A percentile compares a stretch with the other conserved stretches of the same genome.
phyloP scores from a whole-genome alignment of 2,113 vertebrate species.

The Tylochromis polylepis region DNA sequence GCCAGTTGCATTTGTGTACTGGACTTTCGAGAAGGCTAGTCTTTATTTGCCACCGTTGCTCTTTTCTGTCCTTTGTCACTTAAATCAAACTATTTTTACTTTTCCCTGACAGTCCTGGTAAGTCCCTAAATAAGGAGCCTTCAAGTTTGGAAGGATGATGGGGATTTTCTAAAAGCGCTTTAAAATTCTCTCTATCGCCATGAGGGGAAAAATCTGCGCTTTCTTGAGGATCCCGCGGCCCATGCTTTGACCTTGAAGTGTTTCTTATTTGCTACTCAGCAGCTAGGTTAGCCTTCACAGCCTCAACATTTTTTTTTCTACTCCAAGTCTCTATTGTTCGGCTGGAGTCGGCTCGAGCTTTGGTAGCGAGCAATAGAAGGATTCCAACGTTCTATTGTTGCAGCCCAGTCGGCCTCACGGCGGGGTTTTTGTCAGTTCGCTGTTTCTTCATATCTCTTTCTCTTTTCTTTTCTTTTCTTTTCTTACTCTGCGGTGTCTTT shows the following conservation, averaged over 20 bases:
- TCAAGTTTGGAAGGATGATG: neutral
- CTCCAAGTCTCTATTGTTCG: slow-evolving; percentile 38
- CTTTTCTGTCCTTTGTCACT: neutral
- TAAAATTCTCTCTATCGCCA: neutral
- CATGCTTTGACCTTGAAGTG: slow-evolving; percentile 72
- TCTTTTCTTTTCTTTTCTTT: neutral
- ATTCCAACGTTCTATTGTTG: slow-evolving; percentile 32
- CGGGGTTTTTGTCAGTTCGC: slow-evolving; percentile 12
- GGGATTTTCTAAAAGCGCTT: neutral
- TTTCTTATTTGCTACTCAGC: slow-evolving; percentile 8
- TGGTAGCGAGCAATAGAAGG: slow-evolving; percentile 4
- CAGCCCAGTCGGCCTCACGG: slow-evolving; percentile 29
- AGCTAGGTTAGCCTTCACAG: neutral
- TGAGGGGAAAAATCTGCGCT: neutral
- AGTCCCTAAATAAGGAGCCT: neutral
- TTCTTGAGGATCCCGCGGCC: neutral
- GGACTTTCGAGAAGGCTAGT: neutral
- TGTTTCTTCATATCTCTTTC: neutral
- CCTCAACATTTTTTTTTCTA: neutral
- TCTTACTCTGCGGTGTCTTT: neutral
- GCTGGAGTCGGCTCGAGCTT: neutral
- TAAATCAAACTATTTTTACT: neutral
- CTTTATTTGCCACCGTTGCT: neutral
- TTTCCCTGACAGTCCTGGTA: neutral
- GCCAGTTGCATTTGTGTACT: neutral